Evolutionary conservation across 2,113 vertebrate genomes (phyloP).

Genomic region (Prochilodus magdalenae): DNA sequence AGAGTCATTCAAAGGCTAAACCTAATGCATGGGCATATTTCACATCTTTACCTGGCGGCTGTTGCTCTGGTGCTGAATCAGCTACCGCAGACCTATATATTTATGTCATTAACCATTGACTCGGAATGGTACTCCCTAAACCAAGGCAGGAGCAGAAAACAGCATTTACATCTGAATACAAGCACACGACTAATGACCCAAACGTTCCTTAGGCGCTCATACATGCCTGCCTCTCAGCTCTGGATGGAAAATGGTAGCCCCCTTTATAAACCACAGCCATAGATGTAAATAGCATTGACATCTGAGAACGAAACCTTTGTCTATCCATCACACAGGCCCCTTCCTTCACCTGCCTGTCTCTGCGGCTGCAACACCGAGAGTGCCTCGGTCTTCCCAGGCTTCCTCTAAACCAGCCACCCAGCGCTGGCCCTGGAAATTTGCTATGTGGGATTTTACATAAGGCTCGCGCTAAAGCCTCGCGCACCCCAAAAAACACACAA

Average conservation of each 20-base stretch:
- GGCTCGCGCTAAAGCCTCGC: not conserved
- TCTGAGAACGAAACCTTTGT: not conserved
- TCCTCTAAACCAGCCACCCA: not conserved
- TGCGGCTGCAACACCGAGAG: not conserved
- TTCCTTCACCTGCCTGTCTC: not conserved
- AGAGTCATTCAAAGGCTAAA: too few relatives aligned
- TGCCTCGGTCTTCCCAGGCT: not conserved
- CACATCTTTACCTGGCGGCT: too few relatives aligned
- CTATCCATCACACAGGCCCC: not conserved
- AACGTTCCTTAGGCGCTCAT: not conserved
- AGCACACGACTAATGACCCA: not conserved
- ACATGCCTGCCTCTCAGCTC: too few relatives aligned
- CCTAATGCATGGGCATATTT: too few relatives aligned
- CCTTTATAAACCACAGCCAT: not conserved
- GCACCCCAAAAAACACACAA: too few relatives aligned
- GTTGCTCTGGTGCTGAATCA: too few relatives aligned
- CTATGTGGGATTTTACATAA: not conserved
- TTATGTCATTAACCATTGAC: not conserved
- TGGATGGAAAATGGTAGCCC: not conserved
- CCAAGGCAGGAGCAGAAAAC: not conserved
- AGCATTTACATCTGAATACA: not conserved
- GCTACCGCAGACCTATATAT: not conserved
- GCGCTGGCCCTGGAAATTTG: not conserved
- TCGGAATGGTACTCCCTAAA: not conserved
- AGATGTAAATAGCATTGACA: not conserved